Evolutionary conservation across 2,888 invertebrate species (phyloP), one percentile per base, ranked within the genome.

Genomic region (Nasonovia ribisnigri): DNA sequence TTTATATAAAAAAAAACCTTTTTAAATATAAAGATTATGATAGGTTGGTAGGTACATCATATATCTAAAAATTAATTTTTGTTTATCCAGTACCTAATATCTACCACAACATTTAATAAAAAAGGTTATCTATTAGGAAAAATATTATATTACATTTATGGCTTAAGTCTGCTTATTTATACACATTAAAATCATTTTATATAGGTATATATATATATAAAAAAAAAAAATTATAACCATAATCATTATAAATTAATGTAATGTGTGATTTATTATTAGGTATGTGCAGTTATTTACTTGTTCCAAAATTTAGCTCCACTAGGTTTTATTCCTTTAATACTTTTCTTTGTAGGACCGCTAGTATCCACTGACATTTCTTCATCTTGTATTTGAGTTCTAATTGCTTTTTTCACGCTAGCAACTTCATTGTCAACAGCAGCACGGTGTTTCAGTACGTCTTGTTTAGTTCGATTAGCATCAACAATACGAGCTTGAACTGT

Each of bases 401-500:
- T 96, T 1, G 98, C 97, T 96, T 98, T 99, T 96, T 98, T 99
- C 95, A 99, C 97, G 96, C 97, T 98, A 26, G 97, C 95, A 95
- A 98, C 97, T 98, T 99, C 98, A 95, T 97, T 97, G 95, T 99
- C 99, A 95, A 99, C 97, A 94, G 97, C 97, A 94, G 98, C 97
- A 95, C 98, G 98, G 95, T 98, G 97, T 95, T 97, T 97, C 57
- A 98, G 97, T 91, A 98, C 97, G 95, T 97, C 97, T 94, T 98
- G 97, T 95, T 99, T 99, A 95, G 98, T 98, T 20, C 96, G 96
- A 96, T 99, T 99, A 0, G 99, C 99, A 92, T 97, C 96, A 94
- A 97, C 97, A 95, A 99, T 98, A 96, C 99, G 99, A 92, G 97
- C 97, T 95, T 99, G 99, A 20, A 99, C 98, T 95, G 98, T 98